Evolutionary conservation across 1,140 invertebrate species (phyloP).

Genomic region (Whitmania pigra): DNA sequence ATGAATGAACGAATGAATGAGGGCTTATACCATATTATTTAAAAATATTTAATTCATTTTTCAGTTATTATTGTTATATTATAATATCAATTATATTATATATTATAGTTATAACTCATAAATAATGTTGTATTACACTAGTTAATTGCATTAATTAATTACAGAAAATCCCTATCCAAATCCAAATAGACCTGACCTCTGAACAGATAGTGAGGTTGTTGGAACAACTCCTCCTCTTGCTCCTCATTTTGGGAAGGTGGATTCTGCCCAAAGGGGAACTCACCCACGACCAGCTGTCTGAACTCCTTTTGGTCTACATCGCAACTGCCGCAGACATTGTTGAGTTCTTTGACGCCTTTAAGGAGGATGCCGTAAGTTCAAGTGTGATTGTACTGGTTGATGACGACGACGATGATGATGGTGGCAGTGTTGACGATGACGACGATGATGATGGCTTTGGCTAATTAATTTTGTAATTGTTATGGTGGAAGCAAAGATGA

Average conservation of each 20-base stretch:
- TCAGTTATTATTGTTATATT: neutral
- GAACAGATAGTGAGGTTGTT: conserved; percentile 64
- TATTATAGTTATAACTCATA: conserved; percentile 4
- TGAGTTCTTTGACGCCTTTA: conserved; percentile 86
- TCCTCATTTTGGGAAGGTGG: conserved; percentile 72
- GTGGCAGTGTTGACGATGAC: neutral
- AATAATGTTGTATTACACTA: no score
- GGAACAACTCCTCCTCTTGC: conserved; percentile 76
- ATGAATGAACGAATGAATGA: neutral
- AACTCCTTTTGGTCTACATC: conserved; percentile 63
- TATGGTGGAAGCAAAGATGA: no score
- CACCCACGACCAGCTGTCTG: conserved; percentile 78
- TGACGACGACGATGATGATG: neutral
- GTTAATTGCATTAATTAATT: neutral
- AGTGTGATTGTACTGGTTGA: neutral
- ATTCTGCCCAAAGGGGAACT: conserved; percentile 69
- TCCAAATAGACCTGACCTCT: conserved; percentile 17
- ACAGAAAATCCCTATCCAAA: conserved; percentile 8
- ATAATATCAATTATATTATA: neutral
- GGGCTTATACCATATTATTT: no score
- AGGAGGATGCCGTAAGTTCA: conserved; percentile 35
- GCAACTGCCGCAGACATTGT: conserved; percentile 83
- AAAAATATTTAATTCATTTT: no score
- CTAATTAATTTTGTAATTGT: no score
- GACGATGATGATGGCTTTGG: no score